Conservation (phyloP, 2,113 vertebrate species). For the Saimiri boliviensis region DNA sequence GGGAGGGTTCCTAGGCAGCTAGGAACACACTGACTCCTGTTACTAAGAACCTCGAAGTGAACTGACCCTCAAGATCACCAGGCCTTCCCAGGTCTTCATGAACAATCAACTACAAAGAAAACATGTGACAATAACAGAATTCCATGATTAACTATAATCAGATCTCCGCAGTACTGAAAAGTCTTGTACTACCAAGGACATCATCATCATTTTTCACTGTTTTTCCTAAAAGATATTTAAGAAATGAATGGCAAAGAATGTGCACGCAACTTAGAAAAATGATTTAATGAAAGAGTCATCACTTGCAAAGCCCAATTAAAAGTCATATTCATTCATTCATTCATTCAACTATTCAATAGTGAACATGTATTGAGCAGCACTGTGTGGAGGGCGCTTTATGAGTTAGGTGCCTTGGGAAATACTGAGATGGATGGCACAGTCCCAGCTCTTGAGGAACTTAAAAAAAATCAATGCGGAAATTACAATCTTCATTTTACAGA, state of each 20-base stretch:
- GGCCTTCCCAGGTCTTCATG: not conserved
- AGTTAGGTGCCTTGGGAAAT: not conserved
- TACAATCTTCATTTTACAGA: constrained; percentile 42
- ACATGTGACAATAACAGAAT: not conserved
- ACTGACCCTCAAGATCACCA: not conserved
- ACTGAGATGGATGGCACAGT: not conserved
- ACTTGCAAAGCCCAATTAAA: not conserved
- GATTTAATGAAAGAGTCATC: not conserved
- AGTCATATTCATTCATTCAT: not conserved
- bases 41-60: not conserved
- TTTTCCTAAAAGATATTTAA: not conserved
- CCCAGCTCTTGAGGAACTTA: constrained; percentile 19
- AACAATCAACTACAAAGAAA: not conserved
- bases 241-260: not conserved
- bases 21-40: not conserved
- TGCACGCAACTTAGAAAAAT: not conserved
- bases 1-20: not conserved
- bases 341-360: not conserved
- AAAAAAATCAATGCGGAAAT: constrained; percentile 4
- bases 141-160: accelerated
- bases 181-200: not conserved
- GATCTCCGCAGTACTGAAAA: not conserved
- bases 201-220: not conserved
- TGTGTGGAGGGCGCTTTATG: not conserved
- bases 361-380: not conserved